Base-by-base conservation (phyloP, 2,888 invertebrate genomes). In the Apodemia zela region DNA sequence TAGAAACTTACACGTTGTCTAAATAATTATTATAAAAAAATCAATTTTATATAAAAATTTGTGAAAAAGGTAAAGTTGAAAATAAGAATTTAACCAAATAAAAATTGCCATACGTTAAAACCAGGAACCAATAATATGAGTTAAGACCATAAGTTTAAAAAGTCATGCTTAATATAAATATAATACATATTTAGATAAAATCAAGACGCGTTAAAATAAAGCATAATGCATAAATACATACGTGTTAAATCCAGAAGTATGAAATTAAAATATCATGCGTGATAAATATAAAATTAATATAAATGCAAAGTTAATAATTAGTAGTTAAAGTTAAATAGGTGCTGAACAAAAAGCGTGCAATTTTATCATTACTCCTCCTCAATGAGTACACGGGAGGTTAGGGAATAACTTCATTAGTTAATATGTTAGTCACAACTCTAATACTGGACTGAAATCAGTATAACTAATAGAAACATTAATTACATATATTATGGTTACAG, bases 311-410 rank as follows among this genome's bases (percentile, higher is more conserved):
- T 42, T 42, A 21, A 42, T 57, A 51, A 60, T 63, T 38, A 66
- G 57, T 62, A 57, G 15, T 7, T 25, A 57, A 47, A 18, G 61
- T 63, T 49, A 65, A 45, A 38, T 59, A 64, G 54, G 65, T 64
- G 67, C 47, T 60, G 62, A 61, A 66, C 61, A 64, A 63, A n/a
- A 67, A 69, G 68, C 67, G 70, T 69, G 67, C 62, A 62, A 68
- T 67, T 72, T 68, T 71, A 76, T 82, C 84, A 82, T 83, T 88
- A 86, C 76, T 87, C 87, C 87, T 85, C 88, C 74, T 87, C 87
- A 87, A 85, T 80, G 54, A 33, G 71, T 70, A 72, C 73, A 76
- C 81, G 89, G 86, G 88, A 87, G 78, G 87, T 81, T 78, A 84
- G 87, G 84, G 73, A 54, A 58, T 47, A 47, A 63, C 45, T 58